Evolutionary conservation across 2,888 invertebrate species (phyloP), one percentile per base, ranked within the genome.

Genomic region (Lepidonotus clava): DNA sequence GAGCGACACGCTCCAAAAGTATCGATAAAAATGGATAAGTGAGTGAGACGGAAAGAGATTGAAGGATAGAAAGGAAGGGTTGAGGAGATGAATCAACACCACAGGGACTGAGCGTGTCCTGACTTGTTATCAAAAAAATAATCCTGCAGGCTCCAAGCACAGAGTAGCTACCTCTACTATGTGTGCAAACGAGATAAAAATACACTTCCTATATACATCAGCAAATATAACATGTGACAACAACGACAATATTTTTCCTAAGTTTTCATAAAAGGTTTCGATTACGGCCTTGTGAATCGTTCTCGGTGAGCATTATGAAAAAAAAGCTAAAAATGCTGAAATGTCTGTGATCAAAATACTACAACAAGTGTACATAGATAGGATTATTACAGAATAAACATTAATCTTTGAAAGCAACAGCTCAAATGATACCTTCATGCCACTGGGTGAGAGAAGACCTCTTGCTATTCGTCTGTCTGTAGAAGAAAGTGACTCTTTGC

Each of bases 271-370:
- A 18, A 46, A 6, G 46, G 18, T 1, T 24, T 61, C 24, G 61
- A 61, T 61, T 61, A 61, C 24, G 61, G 76, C 76, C 76, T 76
- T 38, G 76, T 76, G 38, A 76, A 76, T 28, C 32, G 28, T 40
- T 76, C 76, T 76, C 76, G 76, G 76, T 76, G 76, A 76, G n/a
- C 4, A 38, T n/a, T 76, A n/a, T 76, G 76, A 38, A 76, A 38
- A 21, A 38, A 21, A 76, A n/a, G n/a, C n/a, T 34, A 38, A 4
- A 38, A 40, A 36, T 76, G 76, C 76, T 76, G 36, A 6, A 76
- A 40, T 76, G 28, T 76, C 76, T 76, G 76, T 76, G 76, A 76
- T 76, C 24, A 76, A 61, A 2, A 61, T 32, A 61, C 24, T 28
- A 56, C 11, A 61, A 61, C 8, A 11, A 24, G n/a, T 28, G 28